These are phyloP conservation scores for Netelia inedita DNA, from an alignment of 2,888 invertebrate species.

Conservation along the genomic window DNA sequence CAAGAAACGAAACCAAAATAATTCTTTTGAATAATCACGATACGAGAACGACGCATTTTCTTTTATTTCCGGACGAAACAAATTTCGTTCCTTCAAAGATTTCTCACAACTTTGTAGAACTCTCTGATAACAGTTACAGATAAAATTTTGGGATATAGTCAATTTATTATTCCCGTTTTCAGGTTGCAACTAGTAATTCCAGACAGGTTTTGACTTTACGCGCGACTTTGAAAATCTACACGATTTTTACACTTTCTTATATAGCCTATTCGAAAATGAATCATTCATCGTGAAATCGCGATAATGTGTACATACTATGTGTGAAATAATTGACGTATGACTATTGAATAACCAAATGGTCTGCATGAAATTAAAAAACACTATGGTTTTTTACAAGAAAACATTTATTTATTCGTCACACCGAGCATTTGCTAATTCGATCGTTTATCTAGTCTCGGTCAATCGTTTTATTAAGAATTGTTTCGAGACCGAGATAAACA, in stretches of 20 bases:
- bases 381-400: not conserved
- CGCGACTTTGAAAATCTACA: constrained; percentile 15
- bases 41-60: constrained; percentile 4
- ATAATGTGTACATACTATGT: constrained; percentile 60
- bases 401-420: not conserved
- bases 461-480: not conserved
- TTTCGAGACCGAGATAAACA: not conserved
- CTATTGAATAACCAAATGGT: constrained; percentile 13
- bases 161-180: not conserved
- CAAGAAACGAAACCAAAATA: constrained; percentile 99
- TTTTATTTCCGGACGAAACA: constrained; percentile 1
- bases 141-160: not conserved
- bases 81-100: not conserved
- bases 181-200: constrained; percentile 7
- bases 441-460: not conserved
- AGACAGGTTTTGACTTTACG: not conserved
- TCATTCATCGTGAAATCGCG: constrained; percentile 46
- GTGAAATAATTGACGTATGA: constrained; percentile 53
- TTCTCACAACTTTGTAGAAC: too few relatives aligned
- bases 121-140: not conserved
- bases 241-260: constrained; percentile 49
- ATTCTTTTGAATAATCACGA: constrained; percentile 73
- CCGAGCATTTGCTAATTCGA: not conserved
- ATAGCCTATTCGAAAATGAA: constrained; percentile 9
- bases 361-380: constrained; percentile 31